Percentiles rank a stretch among this genome's conserved stretches.
These are phyloP conservation scores for Apistogramma diplotaenia DNA, from an alignment of 2,113 vertebrate species.

Conservation along the genomic window DNA sequence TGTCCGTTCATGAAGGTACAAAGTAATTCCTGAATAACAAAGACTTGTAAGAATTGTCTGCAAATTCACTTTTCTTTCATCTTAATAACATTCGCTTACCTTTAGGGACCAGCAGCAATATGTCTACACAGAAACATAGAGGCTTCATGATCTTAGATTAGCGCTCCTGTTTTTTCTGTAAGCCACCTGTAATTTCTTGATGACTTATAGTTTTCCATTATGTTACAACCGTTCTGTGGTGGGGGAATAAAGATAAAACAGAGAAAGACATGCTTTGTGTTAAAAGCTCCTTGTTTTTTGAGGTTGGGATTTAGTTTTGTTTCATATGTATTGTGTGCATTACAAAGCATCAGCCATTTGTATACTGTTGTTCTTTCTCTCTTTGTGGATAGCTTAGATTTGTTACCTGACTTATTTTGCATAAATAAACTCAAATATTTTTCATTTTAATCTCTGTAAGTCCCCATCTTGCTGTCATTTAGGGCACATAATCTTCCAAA, in stretches of 20 bases:
- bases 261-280: background rate
- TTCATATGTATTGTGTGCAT: background rate
- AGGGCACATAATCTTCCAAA: background rate
- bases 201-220: background rate
- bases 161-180: background rate
- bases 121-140: background rate
- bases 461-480: background rate
- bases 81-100: background rate
- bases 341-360: background rate
- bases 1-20: background rate
- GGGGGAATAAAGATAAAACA: background rate
- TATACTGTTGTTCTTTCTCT: background rate
- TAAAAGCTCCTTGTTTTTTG: background rate
- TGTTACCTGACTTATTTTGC: background rate
- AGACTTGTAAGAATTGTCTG: background rate
- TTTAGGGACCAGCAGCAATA: too few relatives aligned
- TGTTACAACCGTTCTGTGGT: background rate
- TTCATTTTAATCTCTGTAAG: background rate
- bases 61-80: background rate
- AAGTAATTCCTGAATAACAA: background rate
- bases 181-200: background rate
- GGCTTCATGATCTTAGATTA: background rate
- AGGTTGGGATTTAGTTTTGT: background rate
- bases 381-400: background rate
- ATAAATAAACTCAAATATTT: background rate